phyloP scores from a whole-genome alignment of 2,888 invertebrate genomes.

The Dryobotodes eremita region DNA sequence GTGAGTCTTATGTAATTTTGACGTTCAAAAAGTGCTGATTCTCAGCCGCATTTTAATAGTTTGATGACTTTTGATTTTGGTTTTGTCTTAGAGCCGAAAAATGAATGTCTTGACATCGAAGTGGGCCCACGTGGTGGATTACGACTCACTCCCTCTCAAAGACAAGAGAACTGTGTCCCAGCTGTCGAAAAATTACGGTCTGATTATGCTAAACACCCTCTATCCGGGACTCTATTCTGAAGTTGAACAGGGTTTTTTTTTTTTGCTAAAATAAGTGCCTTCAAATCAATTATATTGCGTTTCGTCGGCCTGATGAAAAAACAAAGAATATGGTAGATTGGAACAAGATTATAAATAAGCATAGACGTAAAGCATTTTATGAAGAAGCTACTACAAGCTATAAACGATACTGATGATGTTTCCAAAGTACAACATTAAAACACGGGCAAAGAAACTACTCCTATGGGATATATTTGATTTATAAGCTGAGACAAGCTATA shows the following conservation, averaged over 20 bases:
- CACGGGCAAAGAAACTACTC: background rate
- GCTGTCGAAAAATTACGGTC: no score
- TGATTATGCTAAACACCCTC: background rate
- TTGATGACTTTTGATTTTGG: background rate
- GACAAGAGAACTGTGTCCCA: no score
- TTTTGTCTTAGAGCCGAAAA: background rate
- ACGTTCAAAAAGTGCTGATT: background rate
- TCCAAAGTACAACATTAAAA: no score
- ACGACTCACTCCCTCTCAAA: background rate
- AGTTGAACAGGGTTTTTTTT: accelerated
- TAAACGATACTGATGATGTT: background rate
- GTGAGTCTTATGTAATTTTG: background rate
- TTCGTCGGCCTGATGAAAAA: background rate
- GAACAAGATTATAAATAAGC: background rate
- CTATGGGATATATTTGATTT: background rate
- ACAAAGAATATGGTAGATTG: background rate
- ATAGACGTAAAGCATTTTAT: background rate
- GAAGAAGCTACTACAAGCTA: background rate
- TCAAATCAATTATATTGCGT: background rate
- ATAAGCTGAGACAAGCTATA: background rate
- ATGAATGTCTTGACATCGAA: background rate
- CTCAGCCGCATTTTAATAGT: background rate
- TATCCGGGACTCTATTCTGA: background rate
- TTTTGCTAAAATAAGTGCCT: no score
- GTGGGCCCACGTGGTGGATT: background rate